phyloP scores from a whole-genome alignment of 2,113 vertebrate genomes.

The Erpornis zantholeuca region DNA sequence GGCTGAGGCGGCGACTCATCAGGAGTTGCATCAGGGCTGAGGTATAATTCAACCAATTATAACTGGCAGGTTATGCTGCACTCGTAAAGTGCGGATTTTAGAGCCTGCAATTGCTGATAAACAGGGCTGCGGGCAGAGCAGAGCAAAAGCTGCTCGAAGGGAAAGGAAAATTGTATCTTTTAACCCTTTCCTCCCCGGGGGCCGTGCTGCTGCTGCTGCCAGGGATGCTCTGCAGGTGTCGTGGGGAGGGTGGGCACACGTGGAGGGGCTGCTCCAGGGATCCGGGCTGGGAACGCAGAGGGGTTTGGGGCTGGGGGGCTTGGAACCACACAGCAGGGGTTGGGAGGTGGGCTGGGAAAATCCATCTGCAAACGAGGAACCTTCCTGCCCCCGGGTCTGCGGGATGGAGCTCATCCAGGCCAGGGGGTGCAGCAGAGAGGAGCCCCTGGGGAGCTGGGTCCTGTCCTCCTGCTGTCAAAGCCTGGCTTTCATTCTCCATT shows the following conservation, averaged over 20 bases:
- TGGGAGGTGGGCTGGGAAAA: background rate
- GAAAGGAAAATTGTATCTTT: background rate
- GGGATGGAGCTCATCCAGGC: background rate
- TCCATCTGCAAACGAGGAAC: background rate
- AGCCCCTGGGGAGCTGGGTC: background rate
- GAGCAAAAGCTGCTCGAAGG: background rate
- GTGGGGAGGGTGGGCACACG: background rate
- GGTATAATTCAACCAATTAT: slow-evolving; percentile 63
- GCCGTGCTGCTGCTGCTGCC: rapidly evolving
- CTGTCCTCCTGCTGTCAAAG: background rate
- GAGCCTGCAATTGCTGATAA: slow-evolving; percentile 64
- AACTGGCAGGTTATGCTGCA: slow-evolving; percentile 60
- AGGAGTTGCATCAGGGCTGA: slow-evolving; percentile 60
- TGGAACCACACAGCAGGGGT: background rate
- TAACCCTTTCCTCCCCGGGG: background rate
- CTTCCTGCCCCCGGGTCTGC: background rate
- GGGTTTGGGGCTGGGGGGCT: background rate
- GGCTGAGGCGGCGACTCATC: slow-evolving; percentile 52
- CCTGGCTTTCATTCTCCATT: background rate
- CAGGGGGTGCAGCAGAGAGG: background rate
- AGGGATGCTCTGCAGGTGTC: background rate
- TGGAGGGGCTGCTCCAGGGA: background rate
- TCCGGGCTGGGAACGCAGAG: rapidly evolving
- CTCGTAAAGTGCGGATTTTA: slow-evolving; percentile 51
- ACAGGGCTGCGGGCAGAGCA: slow-evolving; percentile 19